These are phyloP conservation scores for Empidonax traillii DNA, from an alignment of 2,113 vertebrate genomes.

Conservation along the genomic window DNA sequence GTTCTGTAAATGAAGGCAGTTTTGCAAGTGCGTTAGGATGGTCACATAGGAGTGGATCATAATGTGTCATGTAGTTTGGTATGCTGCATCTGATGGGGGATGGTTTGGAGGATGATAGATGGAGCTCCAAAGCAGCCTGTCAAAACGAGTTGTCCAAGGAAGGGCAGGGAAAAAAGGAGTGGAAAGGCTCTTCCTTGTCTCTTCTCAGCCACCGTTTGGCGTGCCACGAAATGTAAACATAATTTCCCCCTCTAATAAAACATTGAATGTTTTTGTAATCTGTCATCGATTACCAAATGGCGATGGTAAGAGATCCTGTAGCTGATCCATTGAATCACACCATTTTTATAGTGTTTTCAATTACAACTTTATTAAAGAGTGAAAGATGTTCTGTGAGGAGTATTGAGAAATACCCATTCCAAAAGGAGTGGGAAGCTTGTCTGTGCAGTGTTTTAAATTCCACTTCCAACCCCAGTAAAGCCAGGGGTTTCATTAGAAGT, in stretches of 20 bases:
- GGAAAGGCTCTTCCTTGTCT: not conserved
- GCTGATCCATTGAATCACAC: constrained; percentile 2
- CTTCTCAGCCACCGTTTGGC: constrained; percentile 29
- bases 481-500: not conserved
- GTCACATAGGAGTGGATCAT: constrained; percentile 11
- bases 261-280: constrained; percentile 16
- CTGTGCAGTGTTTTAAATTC: not conserved
- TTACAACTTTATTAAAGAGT: constrained; percentile 23
- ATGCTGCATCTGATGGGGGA: not conserved
- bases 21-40: not conserved
- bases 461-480: not conserved
- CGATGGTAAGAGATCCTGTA: not conserved
- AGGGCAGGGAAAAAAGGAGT: not conserved
- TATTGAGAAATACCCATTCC: not conserved
- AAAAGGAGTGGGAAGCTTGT: not conserved
- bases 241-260: constrained; percentile 24
- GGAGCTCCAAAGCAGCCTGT: not conserved
- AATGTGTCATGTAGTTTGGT: constrained; percentile 5
- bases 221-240: not conserved
- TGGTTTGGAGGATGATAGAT: not conserved
- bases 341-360: not conserved
- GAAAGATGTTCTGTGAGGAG: not conserved
- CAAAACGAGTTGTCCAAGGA: not conserved
- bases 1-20: not conserved
- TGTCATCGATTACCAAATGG: not conserved